These are phyloP conservation scores for Peromyscus eremicus DNA, from an alignment of 2,797 vertebrate genomes.

Conservation along the genomic window DNA sequence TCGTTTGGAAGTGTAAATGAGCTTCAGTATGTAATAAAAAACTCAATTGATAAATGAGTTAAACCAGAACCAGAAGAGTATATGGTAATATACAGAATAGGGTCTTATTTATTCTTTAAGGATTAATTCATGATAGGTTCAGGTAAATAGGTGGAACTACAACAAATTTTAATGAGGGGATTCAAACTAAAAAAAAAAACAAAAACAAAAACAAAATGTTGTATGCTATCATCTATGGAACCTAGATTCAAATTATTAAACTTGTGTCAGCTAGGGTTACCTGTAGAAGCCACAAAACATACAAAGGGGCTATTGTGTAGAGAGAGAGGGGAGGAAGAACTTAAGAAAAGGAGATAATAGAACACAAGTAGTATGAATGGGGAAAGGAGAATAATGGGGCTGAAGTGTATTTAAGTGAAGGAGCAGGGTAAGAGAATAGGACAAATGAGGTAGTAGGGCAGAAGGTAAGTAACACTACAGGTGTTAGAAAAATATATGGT, in stretches of 20 bases:
- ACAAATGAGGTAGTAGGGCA: neutral
- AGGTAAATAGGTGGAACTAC: neutral
- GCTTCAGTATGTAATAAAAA: neutral
- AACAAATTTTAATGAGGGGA: neutral
- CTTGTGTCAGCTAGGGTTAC: neutral
- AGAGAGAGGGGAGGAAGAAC: neutral
- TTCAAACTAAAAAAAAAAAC: too few species aligned
- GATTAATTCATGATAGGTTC: neutral
- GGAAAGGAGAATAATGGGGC: neutral
- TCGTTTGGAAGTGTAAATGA: conserved; percentile 5
- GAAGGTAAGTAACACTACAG: neutral
- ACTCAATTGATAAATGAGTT: neutral
- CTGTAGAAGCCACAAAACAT: too few species aligned
- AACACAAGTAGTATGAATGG: neutral
- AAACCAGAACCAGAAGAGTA: neutral
- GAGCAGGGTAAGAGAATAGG: neutral
- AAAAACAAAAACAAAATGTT: neutral
- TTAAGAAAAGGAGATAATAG: neutral
- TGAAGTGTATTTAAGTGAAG: neutral
- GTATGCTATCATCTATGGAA: neutral
- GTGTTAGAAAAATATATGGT: neutral
- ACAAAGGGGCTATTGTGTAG: neutral
- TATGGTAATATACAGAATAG: neutral
- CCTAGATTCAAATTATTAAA: neutral
- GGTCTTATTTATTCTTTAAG: neutral